phyloP scores from a whole-genome alignment of 2,797 vertebrate species.

The Clarias laeviceps region DNA sequence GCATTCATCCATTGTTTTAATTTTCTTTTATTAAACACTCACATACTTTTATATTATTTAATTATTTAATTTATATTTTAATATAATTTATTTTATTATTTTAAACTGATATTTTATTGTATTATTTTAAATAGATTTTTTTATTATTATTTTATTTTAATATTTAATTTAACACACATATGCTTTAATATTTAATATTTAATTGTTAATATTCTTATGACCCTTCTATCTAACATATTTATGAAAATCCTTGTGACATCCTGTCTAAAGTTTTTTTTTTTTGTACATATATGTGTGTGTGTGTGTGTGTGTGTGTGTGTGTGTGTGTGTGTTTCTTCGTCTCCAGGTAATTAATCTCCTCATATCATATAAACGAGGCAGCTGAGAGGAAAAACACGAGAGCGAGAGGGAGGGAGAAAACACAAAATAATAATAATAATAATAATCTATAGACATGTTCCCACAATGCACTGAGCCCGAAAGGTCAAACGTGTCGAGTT shows the following conservation, averaged over 20 bases:
- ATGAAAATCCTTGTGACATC: background rate
- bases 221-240: background rate
- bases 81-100: too few relatives aligned
- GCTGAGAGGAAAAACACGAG: constrained; percentile 52
- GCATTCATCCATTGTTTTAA: background rate
- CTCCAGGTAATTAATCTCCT: background rate
- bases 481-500: background rate
- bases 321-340: background rate
- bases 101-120: too few relatives aligned
- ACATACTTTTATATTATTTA: background rate
- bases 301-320: background rate
- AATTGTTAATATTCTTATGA: background rate
- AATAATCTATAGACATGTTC: background rate
- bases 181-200: constrained; percentile 9
- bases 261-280: background rate
- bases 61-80: background rate
- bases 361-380: constrained; percentile 15
- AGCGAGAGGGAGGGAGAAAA: background rate
- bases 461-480: background rate
- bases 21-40: background rate
- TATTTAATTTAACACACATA: background rate
- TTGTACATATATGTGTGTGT: background rate
- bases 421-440: background rate
- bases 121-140: too few relatives aligned
- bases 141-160: too few relatives aligned